Evolutionary conservation across 2,113 vertebrate species (phyloP).

Genomic region (Meleagris gallopavo): DNA sequence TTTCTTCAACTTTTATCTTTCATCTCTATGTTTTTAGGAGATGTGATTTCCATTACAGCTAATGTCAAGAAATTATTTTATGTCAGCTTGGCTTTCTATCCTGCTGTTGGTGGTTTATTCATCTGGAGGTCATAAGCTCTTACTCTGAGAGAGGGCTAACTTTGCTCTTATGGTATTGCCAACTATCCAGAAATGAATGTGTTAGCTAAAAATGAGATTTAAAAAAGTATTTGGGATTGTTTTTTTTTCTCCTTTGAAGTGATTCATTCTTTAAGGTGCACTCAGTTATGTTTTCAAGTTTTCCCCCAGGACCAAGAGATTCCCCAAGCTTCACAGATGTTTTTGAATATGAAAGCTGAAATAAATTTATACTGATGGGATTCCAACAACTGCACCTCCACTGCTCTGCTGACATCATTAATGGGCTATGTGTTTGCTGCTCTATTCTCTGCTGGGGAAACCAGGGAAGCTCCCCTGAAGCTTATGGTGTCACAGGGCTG

Average conservation of each 20-base stretch:
- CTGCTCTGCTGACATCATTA: background rate
- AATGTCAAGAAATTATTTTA: background rate
- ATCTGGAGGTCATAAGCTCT: background rate
- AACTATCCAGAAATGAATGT: background rate
- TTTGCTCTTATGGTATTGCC: background rate
- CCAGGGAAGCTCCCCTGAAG: background rate
- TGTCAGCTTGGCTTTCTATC: slow-evolving; percentile 15
- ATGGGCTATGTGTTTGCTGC: background rate
- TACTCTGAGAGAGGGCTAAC: background rate
- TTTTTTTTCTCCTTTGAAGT: background rate
- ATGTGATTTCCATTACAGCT: background rate
- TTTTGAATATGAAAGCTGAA: background rate
- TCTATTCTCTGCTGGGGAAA: background rate
- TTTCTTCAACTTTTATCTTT: slow-evolving; percentile 12
- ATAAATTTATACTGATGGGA: background rate
- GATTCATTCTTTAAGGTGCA: background rate
- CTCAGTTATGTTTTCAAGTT: background rate
- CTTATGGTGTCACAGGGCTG: background rate
- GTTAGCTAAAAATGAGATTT: background rate
- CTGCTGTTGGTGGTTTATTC: background rate
- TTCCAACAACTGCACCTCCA: background rate
- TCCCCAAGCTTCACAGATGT: background rate
- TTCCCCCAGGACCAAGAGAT: background rate
- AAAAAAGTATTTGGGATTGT: background rate
- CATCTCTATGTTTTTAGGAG: background rate